Base-by-base conservation (phyloP, 1,140 invertebrate genomes). In the Adelges cooleyi region DNA sequence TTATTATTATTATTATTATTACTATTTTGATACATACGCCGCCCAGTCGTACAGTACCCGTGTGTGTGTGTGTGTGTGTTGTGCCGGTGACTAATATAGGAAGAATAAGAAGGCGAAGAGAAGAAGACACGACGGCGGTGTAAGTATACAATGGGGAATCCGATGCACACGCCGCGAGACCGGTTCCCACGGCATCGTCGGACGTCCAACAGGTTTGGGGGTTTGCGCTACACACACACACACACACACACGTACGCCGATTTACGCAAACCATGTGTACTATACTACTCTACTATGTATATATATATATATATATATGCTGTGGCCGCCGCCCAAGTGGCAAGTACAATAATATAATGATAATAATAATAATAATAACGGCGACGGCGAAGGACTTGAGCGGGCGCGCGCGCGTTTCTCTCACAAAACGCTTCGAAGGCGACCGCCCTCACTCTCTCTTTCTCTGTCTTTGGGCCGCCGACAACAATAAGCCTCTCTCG, bases 401-500 rank as follows among this genome's bases (percentile, higher is more conserved):
- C 29, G 29, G 29, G 29, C 29, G 29, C 29, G 29, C 29, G 29
- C 5, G 29, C 29, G 29, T 33, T 33, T 11, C 29, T 33, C 56
- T 48, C 56, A 48, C 40, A 62, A n/a, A 48, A 46, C 42, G 23
- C 23, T 1, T 11, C 20, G 23, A 23, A n/a, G n/a, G n/a, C 29
- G 51, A 36, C 51, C 51, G 49, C 53, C 53, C 53, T 59, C 53
- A 40, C 13, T 38, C 36, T 6, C 36, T 38, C 36, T 6, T 13
- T 38, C 36, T 59, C 53, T 40, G 2, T 18, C 22, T 15, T 25
- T 23, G 40, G 5, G 25, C 36, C 54, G 18, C 27, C 56, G 42
- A 62, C 56, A 62, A 62, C 56, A 62, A 62, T 62, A 62, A 62
- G 56, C n/a, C 40, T 62, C 54, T 59, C 56, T 62, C 25, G 56